Evolutionary conservation across 2,797 vertebrate species (phyloP).

Genomic region (Spinus pinus): DNA sequence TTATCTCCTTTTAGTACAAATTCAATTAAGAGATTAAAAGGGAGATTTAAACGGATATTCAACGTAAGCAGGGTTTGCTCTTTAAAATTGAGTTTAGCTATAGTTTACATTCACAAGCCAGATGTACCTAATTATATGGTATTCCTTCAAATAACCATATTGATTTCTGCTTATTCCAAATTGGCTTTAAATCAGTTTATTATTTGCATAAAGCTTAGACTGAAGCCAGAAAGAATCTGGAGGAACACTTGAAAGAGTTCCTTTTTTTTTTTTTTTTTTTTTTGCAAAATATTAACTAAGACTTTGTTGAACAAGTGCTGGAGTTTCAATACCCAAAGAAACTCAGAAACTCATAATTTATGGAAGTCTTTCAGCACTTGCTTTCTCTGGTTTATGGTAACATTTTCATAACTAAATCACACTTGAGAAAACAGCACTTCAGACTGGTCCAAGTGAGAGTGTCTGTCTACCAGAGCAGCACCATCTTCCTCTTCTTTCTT

Average conservation of each 20-base stretch:
- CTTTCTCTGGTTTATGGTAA: neutral
- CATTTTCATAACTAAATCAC: neutral
- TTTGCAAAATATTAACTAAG: neutral
- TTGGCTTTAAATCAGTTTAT: neutral
- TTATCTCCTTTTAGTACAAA: neutral
- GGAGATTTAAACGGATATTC: conserved; percentile 11
- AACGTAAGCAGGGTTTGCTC: neutral
- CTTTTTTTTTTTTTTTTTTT: neutral
- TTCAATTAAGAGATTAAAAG: conserved; percentile 10
- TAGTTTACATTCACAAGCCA: neutral
- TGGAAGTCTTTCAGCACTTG: neutral
- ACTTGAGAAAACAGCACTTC: neutral
- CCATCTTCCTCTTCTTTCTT: neutral
- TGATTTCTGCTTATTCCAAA: conserved; percentile 7
- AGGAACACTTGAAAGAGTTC: neutral
- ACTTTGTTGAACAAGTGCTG: neutral
- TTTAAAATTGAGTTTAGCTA: neutral
- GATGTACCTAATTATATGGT: neutral
- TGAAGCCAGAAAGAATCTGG: neutral
- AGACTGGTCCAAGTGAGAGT: neutral
- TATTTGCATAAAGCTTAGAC: neutral
- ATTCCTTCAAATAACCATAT: neutral
- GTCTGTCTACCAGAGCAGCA: neutral
- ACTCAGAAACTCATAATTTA: neutral
- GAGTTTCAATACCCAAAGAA: neutral